Percentiles rank a stretch among this genome's conserved stretches.
Evolutionary conservation across 2,113 vertebrate species (phyloP).

Genomic region (Lanius collurio): DNA sequence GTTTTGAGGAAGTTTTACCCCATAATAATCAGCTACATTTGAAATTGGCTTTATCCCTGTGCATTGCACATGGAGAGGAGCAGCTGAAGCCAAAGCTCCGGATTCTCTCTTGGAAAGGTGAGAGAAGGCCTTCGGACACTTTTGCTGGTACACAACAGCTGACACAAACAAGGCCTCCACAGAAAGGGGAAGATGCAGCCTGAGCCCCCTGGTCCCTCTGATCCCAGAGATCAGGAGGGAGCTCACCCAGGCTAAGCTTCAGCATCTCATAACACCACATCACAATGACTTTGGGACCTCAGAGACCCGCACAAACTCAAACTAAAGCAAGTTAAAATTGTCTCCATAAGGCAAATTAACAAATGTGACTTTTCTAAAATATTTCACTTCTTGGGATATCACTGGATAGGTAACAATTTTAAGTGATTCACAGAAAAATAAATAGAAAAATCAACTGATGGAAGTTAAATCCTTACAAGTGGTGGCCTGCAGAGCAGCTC

Average conservation of each 20-base stretch:
- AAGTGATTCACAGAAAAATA: not conserved
- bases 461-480: not conserved
- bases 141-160: not conserved
- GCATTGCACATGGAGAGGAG: not conserved
- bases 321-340: not conserved
- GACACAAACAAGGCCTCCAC: not conserved
- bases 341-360: not conserved
- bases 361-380: not conserved
- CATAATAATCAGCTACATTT: not conserved
- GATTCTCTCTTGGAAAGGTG: not conserved
- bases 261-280: accelerated
- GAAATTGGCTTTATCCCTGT: not conserved
- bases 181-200: not conserved
- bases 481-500: not conserved
- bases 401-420: not conserved
- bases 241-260: not conserved
- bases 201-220: not conserved
- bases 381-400: not conserved
- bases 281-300: not conserved
- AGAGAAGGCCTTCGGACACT: not conserved
- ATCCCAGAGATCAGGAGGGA: not conserved
- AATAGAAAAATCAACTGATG: not conserved
- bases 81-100: not conserved
- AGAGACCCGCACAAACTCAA: not conserved
- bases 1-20: not conserved